Evolutionary conservation across 1,140 invertebrate species (phyloP).

Genomic region (Diploscapter pachys): DNA sequence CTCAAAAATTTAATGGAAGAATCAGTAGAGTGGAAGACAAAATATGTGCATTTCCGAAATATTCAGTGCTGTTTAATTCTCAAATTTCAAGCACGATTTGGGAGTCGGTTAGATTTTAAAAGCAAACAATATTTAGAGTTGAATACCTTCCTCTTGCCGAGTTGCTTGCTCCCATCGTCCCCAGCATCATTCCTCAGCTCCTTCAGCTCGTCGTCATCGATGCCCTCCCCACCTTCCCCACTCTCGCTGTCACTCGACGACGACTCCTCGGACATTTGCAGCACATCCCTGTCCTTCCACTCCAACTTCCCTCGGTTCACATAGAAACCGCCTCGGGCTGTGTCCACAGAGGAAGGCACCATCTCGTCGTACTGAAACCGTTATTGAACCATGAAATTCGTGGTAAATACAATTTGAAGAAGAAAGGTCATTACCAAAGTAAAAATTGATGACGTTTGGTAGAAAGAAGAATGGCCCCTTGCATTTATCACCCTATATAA

Average conservation of each 20-base stretch:
- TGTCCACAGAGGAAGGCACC: constrained; percentile 47
- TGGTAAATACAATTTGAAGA: no score
- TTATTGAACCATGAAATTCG: neutral
- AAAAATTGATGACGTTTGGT: constrained; percentile 6
- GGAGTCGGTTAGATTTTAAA: neutral
- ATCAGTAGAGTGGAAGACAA: no score
- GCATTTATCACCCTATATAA: neutral
- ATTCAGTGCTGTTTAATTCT: no score
- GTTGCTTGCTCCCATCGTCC: constrained; percentile 4
- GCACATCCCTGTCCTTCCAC: constrained; percentile 6
- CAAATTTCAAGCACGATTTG: no score
- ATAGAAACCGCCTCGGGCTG: constrained; percentile 40
- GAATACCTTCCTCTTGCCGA: neutral
- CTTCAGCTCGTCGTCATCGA: neutral
- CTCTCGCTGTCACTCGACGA: no score
- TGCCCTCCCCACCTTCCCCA: neutral
- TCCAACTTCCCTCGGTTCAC: constrained; percentile 43
- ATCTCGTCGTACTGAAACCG: constrained; percentile 42
- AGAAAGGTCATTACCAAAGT: neutral
- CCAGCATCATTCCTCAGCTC: constrained; percentile 28
- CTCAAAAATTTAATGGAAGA: no score
- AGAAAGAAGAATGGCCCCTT: neutral
- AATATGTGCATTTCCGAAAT: no score
- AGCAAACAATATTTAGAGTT: neutral
- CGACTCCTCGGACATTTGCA: no score